Percentiles rank a stretch among this genome's conserved stretches.
These are phyloP conservation scores for Aurelia aurita DNA, from an alignment of 30 jellyfish, hydroid and myxozoan genomes.

Conservation along the genomic window DNA sequence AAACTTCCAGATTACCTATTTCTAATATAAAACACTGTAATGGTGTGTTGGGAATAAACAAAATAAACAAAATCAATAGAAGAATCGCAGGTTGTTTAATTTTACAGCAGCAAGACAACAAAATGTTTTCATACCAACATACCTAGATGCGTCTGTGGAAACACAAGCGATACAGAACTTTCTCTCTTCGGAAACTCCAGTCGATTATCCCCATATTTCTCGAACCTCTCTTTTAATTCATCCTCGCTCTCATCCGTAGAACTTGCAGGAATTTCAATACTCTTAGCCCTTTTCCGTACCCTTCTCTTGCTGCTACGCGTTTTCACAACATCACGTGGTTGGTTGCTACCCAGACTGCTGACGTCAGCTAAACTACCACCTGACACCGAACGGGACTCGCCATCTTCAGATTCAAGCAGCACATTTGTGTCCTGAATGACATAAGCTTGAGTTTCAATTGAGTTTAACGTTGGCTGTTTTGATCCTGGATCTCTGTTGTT, in stretches of 20 bases:
- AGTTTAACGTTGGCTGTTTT: no score
- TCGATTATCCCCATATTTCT: background rate
- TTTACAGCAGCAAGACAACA: background rate
- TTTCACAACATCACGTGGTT: conserved; percentile 33
- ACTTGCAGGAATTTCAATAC: background rate
- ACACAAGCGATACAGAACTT: conserved; percentile 24
- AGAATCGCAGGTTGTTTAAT: background rate
- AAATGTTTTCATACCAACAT: background rate
- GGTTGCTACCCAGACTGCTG: conserved; percentile 64
- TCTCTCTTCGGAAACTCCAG: conserved; percentile 17
- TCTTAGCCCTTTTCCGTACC: conserved; percentile 22
- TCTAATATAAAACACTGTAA: no score
- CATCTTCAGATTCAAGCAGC: no score
- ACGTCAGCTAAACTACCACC: conserved; percentile 66
- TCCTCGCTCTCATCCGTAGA: conserved; percentile 48
- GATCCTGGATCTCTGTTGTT: no score
- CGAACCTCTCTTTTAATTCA: background rate
- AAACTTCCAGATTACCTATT: no score
- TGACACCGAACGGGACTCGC: conserved; percentile 2
- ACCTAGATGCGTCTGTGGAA: background rate
- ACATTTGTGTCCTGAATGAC: no score
- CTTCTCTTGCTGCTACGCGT: conserved; percentile 48
- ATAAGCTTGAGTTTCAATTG: no score
- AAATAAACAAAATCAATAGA: no score
- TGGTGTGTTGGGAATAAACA: no score